Percentiles rank a stretch among this genome's conserved stretches.
Conservation (phyloP, 2,797 vertebrate genomes). For the Meriones psammophilus region DNA sequence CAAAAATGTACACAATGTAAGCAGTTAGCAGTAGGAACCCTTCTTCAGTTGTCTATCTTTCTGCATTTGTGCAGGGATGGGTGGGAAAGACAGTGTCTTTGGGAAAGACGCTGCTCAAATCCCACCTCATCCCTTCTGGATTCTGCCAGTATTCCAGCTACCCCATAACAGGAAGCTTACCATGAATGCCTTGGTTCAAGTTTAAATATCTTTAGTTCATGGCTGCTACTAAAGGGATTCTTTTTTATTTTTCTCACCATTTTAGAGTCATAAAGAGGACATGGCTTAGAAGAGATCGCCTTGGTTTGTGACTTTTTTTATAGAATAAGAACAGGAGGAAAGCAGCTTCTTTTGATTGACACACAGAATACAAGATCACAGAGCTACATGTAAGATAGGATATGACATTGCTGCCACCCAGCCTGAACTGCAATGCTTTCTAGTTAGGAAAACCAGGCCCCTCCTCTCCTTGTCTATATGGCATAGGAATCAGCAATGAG, state of each 20-base stretch:
- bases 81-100: no score
- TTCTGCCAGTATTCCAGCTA: background rate
- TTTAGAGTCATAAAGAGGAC: background rate
- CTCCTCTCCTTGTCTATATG: background rate
- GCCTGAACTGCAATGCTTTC: background rate
- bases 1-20: background rate
- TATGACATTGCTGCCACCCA: fast-evolving
- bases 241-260: background rate
- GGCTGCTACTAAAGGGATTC: background rate
- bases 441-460: background rate
- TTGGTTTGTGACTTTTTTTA: background rate
- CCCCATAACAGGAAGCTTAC: background rate
- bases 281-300: background rate
- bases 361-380: background rate
- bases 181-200: background rate
- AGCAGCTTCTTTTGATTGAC: background rate
- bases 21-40: no score
- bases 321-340: fast-evolving
- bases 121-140: background rate
- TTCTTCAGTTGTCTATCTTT: no score
- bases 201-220: background rate
- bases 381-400: background rate
- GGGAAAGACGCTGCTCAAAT: fast-evolving
- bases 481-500: background rate
- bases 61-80: fast-evolving